Evolutionary conservation across 2,888 invertebrate genomes (phyloP), one percentile per base, ranked within the genome.

Genomic region (Norana najaformis): DNA sequence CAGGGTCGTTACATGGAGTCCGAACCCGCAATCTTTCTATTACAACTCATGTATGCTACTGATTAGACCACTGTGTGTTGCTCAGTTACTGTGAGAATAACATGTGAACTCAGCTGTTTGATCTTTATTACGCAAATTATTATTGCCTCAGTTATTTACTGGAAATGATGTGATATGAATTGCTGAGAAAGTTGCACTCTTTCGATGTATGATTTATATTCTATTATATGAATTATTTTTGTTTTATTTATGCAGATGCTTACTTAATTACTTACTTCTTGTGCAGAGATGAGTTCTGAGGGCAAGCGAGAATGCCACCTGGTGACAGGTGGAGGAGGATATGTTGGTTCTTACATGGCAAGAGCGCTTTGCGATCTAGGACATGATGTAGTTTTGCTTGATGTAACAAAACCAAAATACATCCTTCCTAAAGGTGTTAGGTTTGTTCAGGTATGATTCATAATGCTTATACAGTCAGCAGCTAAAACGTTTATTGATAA

Each of bases 261-360:
- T n/a, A n/a, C n/a, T n/a, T n/a, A n/a, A n/a, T n/a, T n/a, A n/a
- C n/a, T n/a, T n/a, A n/a, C n/a, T n/a, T n/a, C n/a, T n/a, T n/a
- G n/a, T n/a, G n/a, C n/a, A 69, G 30, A 69, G 85, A 85, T 37
- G 37, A 36, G 36, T 85, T 85, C 37, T 85, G 37, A 16, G 16
- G 38, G 18, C 34, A 39, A 53, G 53, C 47, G 18, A 89, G 89
- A 90, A 39, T 20, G 69, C 53, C 90, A 91, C 36, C 41, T 91
- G n/a, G 91, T 91, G 89, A 91, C 91, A 13, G 91, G 91, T 2
- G 91, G 91, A 30, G 91, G 91, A 30, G 91, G 91, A 34, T 91
- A 91, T 90, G 90, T 89, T 34, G 90, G 90, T 37, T 89, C 39
- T 14, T 69, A 85, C n/a, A 36, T 91, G 34, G 90, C 88, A 23